Conservation (phyloP, 2,888 invertebrate species). For the Unio delphinus region DNA sequence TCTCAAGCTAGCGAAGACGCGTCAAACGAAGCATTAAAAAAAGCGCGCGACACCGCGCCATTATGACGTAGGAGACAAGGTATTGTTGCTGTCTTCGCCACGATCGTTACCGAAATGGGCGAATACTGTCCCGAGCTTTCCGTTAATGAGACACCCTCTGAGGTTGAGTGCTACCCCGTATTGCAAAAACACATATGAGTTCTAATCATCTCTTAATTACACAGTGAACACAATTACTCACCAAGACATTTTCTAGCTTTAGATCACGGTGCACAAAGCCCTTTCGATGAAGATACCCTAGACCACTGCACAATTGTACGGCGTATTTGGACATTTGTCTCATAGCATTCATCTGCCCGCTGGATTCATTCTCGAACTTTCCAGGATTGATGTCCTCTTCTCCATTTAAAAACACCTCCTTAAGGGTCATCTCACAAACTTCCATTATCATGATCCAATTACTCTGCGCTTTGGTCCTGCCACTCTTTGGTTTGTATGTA, state of each 20-base stretch:
- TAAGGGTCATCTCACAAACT: constrained; percentile 54
- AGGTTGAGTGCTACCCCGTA: too few relatives aligned
- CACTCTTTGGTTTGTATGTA: constrained; percentile 33
- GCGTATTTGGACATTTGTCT: constrained; percentile 43
- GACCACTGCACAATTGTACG: constrained; percentile 47
- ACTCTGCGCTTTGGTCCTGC: constrained; percentile 33
- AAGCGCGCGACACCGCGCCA: too few relatives aligned
- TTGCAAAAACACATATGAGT: too few relatives aligned
- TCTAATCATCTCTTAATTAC: too few relatives aligned
- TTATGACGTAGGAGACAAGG: too few relatives aligned
- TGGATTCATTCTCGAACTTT: constrained; percentile 11
- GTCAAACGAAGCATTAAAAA: too few relatives aligned
- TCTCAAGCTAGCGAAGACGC: too few relatives aligned
- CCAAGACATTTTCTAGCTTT: constrained; percentile 64
- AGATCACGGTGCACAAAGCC: constrained; percentile 62
- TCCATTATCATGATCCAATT: constrained; percentile 62
- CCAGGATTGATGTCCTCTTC: constrained; percentile 32
- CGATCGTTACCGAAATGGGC: too few relatives aligned
- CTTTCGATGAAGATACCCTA: constrained; percentile 56
- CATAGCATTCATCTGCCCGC: constrained; percentile 34
- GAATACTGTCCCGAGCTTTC: too few relatives aligned
- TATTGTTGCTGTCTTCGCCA: too few relatives aligned
- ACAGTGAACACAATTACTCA: constrained; percentile 21
- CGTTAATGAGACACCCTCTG: too few relatives aligned
- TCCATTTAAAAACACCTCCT: constrained; percentile 34